phyloP scores from a whole-genome alignment of 2,888 invertebrate species.

The Macropis europaea region DNA sequence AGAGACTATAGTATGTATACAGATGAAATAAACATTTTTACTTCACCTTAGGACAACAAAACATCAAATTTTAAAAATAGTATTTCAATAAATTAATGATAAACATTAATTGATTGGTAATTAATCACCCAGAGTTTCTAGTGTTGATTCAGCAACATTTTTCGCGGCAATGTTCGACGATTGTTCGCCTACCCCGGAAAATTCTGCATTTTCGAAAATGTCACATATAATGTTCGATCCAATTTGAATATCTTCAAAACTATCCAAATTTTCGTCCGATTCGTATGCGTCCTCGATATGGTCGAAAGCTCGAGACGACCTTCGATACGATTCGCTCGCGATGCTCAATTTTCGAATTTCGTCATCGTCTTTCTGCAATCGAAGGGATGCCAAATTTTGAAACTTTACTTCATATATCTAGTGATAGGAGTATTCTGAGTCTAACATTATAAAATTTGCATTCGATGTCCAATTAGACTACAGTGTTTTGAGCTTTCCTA shows the following conservation, averaged over 20 bases:
- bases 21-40: too few species aligned
- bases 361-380: slow-evolving; percentile 13
- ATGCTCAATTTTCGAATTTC: not conserved
- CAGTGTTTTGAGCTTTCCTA: too few species aligned
- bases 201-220: not conserved
- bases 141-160: not conserved
- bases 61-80: too few species aligned
- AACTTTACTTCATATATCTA: too few species aligned
- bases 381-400: too few species aligned
- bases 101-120: not conserved
- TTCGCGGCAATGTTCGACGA: not conserved
- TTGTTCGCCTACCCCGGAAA: not conserved
- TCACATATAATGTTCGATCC: slow-evolving; percentile 9
- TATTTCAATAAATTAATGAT: too few species aligned
- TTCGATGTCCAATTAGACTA: too few species aligned
- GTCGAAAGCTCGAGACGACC: slow-evolving; percentile 20
- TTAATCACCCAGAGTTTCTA: slow-evolving; percentile 19
- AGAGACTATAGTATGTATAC: not conserved
- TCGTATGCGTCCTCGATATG: not conserved
- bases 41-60: too few species aligned
- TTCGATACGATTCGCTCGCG: not conserved
- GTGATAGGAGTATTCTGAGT: too few species aligned
- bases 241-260: slow-evolving; percentile 23
- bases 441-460: too few species aligned
- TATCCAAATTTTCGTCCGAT: not conserved